Base-by-base conservation (phyloP, 1,140 invertebrate species). In the Plodia interpunctella region DNA sequence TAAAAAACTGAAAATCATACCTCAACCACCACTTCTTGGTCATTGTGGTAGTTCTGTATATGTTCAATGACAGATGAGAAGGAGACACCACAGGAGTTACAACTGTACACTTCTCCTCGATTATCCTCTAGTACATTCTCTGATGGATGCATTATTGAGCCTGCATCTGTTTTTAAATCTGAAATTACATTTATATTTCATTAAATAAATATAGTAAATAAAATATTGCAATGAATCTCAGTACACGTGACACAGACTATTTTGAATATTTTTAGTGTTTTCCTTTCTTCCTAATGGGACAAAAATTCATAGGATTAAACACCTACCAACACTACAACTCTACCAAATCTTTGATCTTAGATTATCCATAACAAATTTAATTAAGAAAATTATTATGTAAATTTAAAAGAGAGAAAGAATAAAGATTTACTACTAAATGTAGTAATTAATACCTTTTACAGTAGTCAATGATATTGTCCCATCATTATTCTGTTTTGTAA, bases 61-160 rank as follows among this genome's bases (percentile, higher is more conserved):
- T 94, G 93, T 3, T 93, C 92, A 35, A 92, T 70, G 9, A 94
- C 91, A 3, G 92, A 93, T 62, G 88, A 87, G 65, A 94, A 94
- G 62, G 91, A 92, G 25, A 93, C 90, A 2, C 91, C 90, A 74
- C 93, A 94, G 53, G 90, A 92, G 60, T 91, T 92, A 65, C 93
- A 94, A 58, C 88, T 92, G 66, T 93, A 94, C 11, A 92, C 74
- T 62, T 91, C 91, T 51, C 91, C 88, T 19, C 63, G 57, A 52
- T 25, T 62, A 0, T 76, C 69, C 13, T 71, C 72, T 35, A 54
- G n/a, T 18, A 74, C 72, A 38, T 57, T 20, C 32, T 73, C 65
- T 13, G 68, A 13, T 44, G 66, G 0, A 25, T 59, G 25, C 35
- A 56, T 57, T 19, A 66, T 59, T 49, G 55, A 52, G 13, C 72